Percentiles rank a stretch among this genome's conserved stretches.
These are phyloP conservation scores for Phaethon lepturus DNA, from an alignment of 2,113 vertebrate genomes.

Conservation along the genomic window DNA sequence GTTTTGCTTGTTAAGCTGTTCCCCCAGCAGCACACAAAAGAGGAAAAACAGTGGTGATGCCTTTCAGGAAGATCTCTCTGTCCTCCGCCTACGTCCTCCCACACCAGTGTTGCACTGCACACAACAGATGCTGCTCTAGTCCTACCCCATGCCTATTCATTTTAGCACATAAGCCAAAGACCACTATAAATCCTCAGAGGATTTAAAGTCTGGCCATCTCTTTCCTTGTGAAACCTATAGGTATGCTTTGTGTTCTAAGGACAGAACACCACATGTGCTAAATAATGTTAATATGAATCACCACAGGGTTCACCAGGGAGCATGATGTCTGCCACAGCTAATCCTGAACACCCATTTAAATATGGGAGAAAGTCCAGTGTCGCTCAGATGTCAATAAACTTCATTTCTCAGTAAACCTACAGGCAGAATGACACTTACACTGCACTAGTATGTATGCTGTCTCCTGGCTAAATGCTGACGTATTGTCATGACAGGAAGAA, in stretches of 20 bases:
- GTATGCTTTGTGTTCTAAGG: not conserved
- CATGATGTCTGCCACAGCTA: not conserved
- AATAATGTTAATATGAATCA: not conserved
- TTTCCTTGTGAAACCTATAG: not conserved
- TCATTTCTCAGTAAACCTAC: not conserved
- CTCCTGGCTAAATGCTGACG: not conserved
- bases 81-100: not conserved
- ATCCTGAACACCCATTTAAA: not conserved
- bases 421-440: not conserved
- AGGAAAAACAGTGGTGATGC: not conserved
- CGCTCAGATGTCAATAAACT: not conserved
- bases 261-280: not conserved
- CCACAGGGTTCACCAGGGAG: not conserved
- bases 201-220: not conserved
- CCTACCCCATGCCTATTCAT: not conserved
- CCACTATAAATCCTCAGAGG: not conserved
- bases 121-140: not conserved
- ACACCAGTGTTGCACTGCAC: not conserved
- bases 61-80: slow-evolving; percentile 25
- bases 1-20: slow-evolving; percentile 65
- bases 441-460: accelerated
- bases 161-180: slow-evolving; percentile 1
- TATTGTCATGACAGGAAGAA: not conserved
- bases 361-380: not conserved
- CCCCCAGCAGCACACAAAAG: slow-evolving; percentile 51